Conservation (phyloP, 2,888 invertebrate genomes). For the Stenotaenia linearis region DNA sequence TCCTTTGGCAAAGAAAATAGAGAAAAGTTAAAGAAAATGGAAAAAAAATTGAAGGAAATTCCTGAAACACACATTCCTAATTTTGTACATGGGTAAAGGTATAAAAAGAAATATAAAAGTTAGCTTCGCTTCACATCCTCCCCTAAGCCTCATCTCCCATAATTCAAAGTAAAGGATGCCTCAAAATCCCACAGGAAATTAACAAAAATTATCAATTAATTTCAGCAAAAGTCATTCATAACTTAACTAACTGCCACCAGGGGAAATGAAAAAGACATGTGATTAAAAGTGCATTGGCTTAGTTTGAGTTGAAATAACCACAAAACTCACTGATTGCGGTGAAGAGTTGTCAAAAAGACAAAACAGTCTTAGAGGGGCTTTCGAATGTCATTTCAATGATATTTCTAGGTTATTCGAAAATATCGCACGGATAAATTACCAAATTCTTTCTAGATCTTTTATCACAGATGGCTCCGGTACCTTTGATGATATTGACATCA, state of each 20-base stretch:
- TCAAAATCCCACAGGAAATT: slow-evolving; percentile 11
- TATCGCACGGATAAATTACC: too few species aligned
- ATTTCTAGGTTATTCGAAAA: too few species aligned
- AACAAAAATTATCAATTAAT: slow-evolving; percentile 19
- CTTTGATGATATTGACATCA: too few species aligned
- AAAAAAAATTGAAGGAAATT: not conserved
- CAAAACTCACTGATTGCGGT: too few species aligned
- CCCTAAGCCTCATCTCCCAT: not conserved
- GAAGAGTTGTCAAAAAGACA: too few species aligned
- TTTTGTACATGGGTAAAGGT: not conserved
- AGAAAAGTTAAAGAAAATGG: not conserved
- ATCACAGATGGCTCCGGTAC: too few species aligned
- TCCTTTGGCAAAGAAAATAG: not conserved
- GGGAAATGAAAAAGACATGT: not conserved
- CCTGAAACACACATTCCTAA: not conserved
- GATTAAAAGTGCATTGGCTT: not conserved
- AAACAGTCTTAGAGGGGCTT: too few species aligned
- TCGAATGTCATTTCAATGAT: too few species aligned
- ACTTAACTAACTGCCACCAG: not conserved
- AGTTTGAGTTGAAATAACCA: not conserved
- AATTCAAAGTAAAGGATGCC: not conserved
- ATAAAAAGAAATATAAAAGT: not conserved
- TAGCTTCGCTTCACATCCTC: not conserved
- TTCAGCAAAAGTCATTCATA: not conserved
- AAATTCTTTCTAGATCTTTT: too few species aligned